These are phyloP conservation scores for Drosophila percnosoma DNA, from an alignment of 2,888 invertebrate genomes.

Conservation along the genomic window DNA sequence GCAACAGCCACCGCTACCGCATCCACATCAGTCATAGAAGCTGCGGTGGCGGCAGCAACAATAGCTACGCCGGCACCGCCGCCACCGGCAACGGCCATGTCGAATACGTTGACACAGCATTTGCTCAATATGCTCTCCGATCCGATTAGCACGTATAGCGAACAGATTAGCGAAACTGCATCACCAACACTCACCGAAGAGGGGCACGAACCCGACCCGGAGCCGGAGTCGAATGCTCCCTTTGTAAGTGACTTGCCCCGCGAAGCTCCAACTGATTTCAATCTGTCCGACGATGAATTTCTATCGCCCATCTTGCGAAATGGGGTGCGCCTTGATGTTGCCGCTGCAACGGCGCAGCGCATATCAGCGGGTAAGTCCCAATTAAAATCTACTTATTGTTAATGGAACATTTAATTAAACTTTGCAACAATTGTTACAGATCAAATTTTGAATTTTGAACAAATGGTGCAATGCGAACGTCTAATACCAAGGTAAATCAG, in stretches of 20 bases:
- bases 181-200: conserved; percentile 12
- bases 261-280: conserved; percentile 30
- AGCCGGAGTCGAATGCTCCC: background rate
- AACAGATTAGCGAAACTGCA: conserved; percentile 79
- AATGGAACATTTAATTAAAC: conserved; percentile 1
- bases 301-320: conserved; percentile 71
- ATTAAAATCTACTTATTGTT: background rate
- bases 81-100: conserved; percentile 71
- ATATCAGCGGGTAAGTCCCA: conserved; percentile 73
- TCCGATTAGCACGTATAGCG: conserved; percentile 84
- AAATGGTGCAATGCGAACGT: conserved; percentile 75
- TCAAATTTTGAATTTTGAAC: conserved; percentile 78
- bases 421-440: conserved; percentile 59
- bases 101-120: conserved; percentile 84
- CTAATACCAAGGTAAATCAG: conserved; percentile 71
- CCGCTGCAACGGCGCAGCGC: conserved; percentile 67
- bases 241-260: conserved; percentile 14
- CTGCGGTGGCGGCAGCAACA: conserved; percentile 7
- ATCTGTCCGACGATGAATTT: conserved; percentile 69
- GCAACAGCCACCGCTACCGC: conserved; percentile 29
- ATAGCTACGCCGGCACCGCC: conserved; percentile 17
- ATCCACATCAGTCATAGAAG: conserved; percentile 13
- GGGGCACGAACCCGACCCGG: background rate
- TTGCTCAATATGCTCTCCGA: conserved; percentile 84
- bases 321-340: conserved; percentile 78